These are phyloP conservation scores for Camponotus floridanus DNA, from an alignment of 1,140 invertebrate species.

Conservation along the genomic window DNA sequence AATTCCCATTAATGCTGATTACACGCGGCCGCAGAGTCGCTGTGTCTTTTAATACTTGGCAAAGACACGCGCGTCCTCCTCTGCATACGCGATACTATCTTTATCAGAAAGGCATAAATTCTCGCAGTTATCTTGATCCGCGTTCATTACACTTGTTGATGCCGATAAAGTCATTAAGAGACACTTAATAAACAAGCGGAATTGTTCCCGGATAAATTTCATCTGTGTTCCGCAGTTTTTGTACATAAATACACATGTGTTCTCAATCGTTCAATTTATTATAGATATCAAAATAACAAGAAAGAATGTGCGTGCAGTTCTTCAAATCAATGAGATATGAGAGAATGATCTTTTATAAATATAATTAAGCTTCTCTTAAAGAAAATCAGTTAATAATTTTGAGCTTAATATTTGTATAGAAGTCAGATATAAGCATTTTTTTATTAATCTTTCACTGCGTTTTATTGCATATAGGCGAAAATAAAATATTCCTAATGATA, in stretches of 20 bases:
- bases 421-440: background rate
- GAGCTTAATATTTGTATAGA: background rate
- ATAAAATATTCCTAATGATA: conserved; percentile 18
- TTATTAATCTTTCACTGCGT: background rate
- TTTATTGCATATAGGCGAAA: background rate
- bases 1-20: conserved; percentile 68
- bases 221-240: background rate
- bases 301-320: background rate
- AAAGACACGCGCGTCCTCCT: conserved; percentile 30
- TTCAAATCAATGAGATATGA: background rate
- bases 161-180: conserved; percentile 74
- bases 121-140: conserved; percentile 68
- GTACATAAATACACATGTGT: background rate
- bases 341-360: background rate
- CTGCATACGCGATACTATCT: conserved; percentile 69
- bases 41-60: conserved; percentile 43
- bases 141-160: conserved; percentile 46
- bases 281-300: background rate
- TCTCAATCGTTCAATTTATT: background rate
- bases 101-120: conserved; percentile 69
- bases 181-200: conserved; percentile 71
- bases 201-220: conserved; percentile 57
- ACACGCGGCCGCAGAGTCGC: conserved; percentile 23
- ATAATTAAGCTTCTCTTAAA: background rate
- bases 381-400: conserved; percentile 13